Conservation (phyloP, 2,888 invertebrate genomes). For the Tubulanus polymorphus region DNA sequence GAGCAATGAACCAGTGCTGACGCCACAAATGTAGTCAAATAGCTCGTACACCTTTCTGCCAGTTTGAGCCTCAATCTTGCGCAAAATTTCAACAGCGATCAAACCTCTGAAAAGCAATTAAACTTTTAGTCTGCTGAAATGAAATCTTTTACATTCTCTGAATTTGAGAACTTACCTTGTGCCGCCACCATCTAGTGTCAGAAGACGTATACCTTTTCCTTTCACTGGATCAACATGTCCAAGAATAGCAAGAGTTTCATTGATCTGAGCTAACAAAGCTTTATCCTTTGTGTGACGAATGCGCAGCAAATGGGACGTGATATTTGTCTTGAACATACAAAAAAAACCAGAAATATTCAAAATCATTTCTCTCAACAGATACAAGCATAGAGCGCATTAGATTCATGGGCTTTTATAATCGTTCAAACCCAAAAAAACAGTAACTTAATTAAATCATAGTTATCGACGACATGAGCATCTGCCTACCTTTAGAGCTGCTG, state of each 20-base stretch:
- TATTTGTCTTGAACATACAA: no score
- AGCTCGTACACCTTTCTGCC: constrained; percentile 64
- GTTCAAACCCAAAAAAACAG: no score
- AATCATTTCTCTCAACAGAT: no score
- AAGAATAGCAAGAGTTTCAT: constrained; percentile 65
- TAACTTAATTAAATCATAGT: no score
- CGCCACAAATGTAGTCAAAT: constrained; percentile 73
- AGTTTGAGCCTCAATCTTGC: constrained; percentile 66
- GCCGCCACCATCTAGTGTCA: constrained; percentile 88
- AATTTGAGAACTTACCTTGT: constrained; percentile 62
- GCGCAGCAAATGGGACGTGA: no score
- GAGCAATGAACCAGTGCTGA: constrained; percentile 57
- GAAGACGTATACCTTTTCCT: constrained; percentile 71
- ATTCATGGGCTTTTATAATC: no score
- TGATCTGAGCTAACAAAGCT: constrained; percentile 23
- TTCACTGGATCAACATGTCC: constrained; percentile 69
- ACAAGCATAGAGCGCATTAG: no score
- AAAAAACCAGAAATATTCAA: no score
- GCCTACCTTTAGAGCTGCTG: constrained; percentile 65
- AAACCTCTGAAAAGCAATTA: constrained; percentile 63
- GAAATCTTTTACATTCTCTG: constrained; percentile 8
- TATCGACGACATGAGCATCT: not conserved
- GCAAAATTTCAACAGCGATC: constrained; percentile 76
- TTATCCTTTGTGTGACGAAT: constrained; percentile 47
- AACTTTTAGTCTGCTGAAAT: not conserved